Evolutionary conservation across 1,140 invertebrate genomes (phyloP).

Genomic region (Dendrolimus punctatus): DNA sequence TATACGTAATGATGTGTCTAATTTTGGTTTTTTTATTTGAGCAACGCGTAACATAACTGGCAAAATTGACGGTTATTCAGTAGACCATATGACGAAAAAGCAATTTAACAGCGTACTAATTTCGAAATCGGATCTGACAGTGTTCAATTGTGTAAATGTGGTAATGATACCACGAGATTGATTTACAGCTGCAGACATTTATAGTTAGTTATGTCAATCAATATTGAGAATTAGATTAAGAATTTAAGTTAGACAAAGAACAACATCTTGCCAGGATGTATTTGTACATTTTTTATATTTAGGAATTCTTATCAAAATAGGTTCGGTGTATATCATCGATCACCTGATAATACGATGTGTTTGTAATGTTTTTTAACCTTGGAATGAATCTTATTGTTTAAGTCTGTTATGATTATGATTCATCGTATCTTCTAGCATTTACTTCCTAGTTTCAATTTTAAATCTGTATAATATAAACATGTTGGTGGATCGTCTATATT

Average conservation of each 20-base stretch:
- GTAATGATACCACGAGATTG: conserved; percentile 40
- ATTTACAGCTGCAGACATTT: conserved; percentile 16
- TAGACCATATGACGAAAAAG: conserved; percentile 49
- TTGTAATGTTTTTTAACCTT: too few relatives aligned
- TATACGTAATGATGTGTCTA: conserved; percentile 11
- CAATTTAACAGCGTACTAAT: conserved; percentile 45
- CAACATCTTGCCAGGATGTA: too few relatives aligned
- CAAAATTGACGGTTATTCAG: conserved; percentile 29
- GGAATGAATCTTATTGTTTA: too few relatives aligned
- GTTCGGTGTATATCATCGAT: too few relatives aligned
- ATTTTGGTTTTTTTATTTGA: conserved; percentile 13
- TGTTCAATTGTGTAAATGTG: conserved; percentile 49
- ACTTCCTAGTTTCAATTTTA: too few relatives aligned
- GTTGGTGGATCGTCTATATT: too few relatives aligned
- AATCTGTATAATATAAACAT: too few relatives aligned
- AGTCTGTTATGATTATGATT: too few relatives aligned
- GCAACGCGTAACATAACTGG: conserved; percentile 20
- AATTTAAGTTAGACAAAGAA: too few relatives aligned
- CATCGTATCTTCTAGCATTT: too few relatives aligned
- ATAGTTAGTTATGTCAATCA: not conserved
- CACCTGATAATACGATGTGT: too few relatives aligned
- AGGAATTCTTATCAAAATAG: not conserved
- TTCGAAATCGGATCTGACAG: conserved; percentile 50
- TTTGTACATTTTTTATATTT: too few relatives aligned
- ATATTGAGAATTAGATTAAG: not conserved